phyloP scores from a whole-genome alignment of 2,797 vertebrate species.

The Mormyrops boulengeri region DNA sequence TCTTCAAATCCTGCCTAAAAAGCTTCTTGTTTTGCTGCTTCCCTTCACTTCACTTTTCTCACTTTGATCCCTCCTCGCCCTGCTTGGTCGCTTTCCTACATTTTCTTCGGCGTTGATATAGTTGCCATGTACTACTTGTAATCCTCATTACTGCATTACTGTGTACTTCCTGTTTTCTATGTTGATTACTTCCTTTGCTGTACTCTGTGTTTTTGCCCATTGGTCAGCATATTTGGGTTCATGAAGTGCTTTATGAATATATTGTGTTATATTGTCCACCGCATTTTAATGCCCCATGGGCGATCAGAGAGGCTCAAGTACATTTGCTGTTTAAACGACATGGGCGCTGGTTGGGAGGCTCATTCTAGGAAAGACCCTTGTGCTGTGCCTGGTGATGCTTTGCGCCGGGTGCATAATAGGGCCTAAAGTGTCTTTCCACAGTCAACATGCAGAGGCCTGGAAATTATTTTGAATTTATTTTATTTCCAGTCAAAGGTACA shows the following conservation, averaged over 20 bases:
- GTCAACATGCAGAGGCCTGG: not conserved
- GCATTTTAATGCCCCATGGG: too few species aligned
- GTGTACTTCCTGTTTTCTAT: not conserved
- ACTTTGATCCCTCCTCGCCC: not conserved
- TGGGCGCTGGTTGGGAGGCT: too few species aligned
- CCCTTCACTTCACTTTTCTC: not conserved
- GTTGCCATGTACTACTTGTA: not conserved
- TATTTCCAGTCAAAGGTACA: not conserved
- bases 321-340: too few species aligned
- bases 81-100: not conserved
- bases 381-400: too few species aligned
- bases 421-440: not conserved
- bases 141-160: not conserved
- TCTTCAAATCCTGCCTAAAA: not conserved
- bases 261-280: not conserved
- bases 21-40: not conserved
- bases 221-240: not conserved
- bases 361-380: too few species aligned
- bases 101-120: not conserved
- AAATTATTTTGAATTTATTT: not conserved
- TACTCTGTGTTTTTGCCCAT: not conserved
- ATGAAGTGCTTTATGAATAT: not conserved
- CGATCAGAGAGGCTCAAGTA: too few species aligned
- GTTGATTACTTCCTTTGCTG: not conserved
- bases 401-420: not conserved